phyloP scores from a whole-genome alignment of 2,888 invertebrate genomes.

The Cerceris rybyensis region DNA sequence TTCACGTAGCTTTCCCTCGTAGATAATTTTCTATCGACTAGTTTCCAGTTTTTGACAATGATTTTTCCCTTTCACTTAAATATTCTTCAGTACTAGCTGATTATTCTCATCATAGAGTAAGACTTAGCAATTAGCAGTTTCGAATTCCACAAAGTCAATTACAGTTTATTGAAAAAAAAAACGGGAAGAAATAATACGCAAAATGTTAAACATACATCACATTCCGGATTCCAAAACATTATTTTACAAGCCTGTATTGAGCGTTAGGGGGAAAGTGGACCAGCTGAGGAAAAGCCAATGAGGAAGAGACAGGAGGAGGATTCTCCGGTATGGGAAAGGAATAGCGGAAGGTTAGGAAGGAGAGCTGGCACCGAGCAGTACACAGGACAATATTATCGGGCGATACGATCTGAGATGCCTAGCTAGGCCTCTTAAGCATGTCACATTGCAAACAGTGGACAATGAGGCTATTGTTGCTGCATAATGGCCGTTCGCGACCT shows the following conservation, averaged over 20 bases:
- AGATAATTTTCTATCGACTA: too few species aligned
- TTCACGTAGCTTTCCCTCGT: too few species aligned
- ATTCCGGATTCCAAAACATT: constrained; percentile 13
- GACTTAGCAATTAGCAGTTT: too few species aligned
- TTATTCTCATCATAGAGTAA: too few species aligned
- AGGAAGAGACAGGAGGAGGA: constrained; percentile 42
- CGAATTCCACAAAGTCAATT: too few species aligned
- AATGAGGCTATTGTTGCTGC: constrained; percentile 79
- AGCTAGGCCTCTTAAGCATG: constrained; percentile 69
- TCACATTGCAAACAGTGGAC: constrained; percentile 74
- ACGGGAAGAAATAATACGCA: background rate
- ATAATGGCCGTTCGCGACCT: constrained; percentile 77
- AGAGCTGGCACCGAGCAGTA: constrained; percentile 60
- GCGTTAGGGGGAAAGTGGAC: constrained; percentile 34
- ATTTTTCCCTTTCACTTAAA: too few species aligned
- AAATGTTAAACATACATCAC: constrained; percentile 39
- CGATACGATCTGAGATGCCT: constrained; percentile 76
- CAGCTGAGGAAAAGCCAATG: constrained; percentile 32
- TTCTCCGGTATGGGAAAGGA: constrained; percentile 51
- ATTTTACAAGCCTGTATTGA: constrained; percentile 19
- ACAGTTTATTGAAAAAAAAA: background rate
- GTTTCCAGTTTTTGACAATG: too few species aligned
- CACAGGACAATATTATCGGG: constrained; percentile 76
- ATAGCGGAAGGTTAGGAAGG: constrained; percentile 61
- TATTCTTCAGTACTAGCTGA: too few species aligned